These are phyloP conservation scores for Lacerta viridis DNA, from an alignment of 2,797 vertebrate genomes.

Conservation along the genomic window DNA sequence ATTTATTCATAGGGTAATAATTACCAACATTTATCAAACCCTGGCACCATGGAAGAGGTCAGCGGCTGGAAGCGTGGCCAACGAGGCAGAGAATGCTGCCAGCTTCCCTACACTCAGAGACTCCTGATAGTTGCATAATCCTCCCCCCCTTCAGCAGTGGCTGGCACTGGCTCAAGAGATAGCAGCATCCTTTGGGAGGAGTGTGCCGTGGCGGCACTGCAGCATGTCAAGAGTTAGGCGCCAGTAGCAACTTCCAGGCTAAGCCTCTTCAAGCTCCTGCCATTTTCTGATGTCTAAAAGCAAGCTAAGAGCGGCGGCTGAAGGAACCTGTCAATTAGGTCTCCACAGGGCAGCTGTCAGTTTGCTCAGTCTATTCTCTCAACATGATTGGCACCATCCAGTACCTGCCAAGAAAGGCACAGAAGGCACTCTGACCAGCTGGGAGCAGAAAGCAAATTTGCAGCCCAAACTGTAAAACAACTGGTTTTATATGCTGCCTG, in stretches of 20 bases:
- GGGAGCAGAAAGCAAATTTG: not conserved
- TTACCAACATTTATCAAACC: slow-evolving; percentile 40
- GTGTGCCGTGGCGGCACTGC: not conserved
- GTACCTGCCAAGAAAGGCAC: slow-evolving; percentile 14
- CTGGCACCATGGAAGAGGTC: slow-evolving; percentile 18
- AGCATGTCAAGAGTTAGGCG: not conserved
- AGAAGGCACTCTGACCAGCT: not conserved
- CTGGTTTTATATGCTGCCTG: not conserved
- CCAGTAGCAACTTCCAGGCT: not conserved
- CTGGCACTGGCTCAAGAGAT: slow-evolving; percentile 3
- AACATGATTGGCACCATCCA: not conserved
- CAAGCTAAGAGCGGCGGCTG: not conserved
- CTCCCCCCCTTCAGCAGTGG: slow-evolving; percentile 13
- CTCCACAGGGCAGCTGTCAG: not conserved
- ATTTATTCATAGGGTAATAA: slow-evolving; percentile 30
- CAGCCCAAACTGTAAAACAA: not conserved
- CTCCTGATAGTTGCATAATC: slow-evolving; percentile 7
- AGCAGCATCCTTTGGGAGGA: slow-evolving; percentile 3
- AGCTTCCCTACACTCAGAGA: not conserved
- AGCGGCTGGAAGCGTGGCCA: slow-evolving; percentile 11
- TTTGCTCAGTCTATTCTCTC: not conserved
- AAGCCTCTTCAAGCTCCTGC: not conserved
- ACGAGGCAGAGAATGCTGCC: not conserved
- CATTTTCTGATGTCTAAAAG: not conserved
- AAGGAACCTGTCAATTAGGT: not conserved